phyloP scores from a whole-genome alignment of 1,140 invertebrate species.

The Drosophila pseudoananassae region DNA sequence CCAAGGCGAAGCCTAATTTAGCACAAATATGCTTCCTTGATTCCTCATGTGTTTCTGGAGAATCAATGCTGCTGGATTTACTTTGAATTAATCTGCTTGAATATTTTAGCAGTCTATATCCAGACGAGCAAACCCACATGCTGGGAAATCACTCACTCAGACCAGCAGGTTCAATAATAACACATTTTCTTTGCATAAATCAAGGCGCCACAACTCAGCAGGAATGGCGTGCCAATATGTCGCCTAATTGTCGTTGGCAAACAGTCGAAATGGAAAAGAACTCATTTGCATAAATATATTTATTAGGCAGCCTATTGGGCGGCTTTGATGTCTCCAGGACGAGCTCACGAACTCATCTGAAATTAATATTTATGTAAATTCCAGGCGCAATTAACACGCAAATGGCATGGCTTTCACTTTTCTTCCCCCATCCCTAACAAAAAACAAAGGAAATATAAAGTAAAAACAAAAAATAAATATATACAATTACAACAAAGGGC shows the following conservation, averaged over 20 bases:
- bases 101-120: slow-evolving; percentile 10
- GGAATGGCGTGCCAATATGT: slow-evolving; percentile 35
- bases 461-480: slow-evolving; percentile 29
- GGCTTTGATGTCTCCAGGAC: slow-evolving; percentile 60
- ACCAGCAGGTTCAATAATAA: slow-evolving; percentile 50
- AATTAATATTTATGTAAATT: slow-evolving; percentile 64
- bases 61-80: slow-evolving; percentile 1
- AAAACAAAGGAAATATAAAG: slow-evolving; percentile 24
- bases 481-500: slow-evolving; percentile 35
- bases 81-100: background rate
- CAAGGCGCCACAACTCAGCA: slow-evolving; percentile 35
- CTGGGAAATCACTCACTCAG: slow-evolving; percentile 62
- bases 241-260: slow-evolving; percentile 56
- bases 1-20: background rate
- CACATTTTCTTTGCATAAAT: slow-evolving; percentile 61
- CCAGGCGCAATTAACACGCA: slow-evolving; percentile 67
- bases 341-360: slow-evolving; percentile 31
- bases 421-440: slow-evolving; percentile 11
- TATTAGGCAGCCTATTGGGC: slow-evolving; percentile 52
- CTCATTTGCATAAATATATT: slow-evolving; percentile 74
- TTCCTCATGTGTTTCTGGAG: background rate
- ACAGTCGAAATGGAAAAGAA: slow-evolving; percentile 54
- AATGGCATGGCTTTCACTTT: slow-evolving; percentile 64
- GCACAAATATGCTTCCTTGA: background rate
- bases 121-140: slow-evolving; percentile 26